Conservation (phyloP, 2,113 vertebrate genomes). For the Serilophus lunatus region DNA sequence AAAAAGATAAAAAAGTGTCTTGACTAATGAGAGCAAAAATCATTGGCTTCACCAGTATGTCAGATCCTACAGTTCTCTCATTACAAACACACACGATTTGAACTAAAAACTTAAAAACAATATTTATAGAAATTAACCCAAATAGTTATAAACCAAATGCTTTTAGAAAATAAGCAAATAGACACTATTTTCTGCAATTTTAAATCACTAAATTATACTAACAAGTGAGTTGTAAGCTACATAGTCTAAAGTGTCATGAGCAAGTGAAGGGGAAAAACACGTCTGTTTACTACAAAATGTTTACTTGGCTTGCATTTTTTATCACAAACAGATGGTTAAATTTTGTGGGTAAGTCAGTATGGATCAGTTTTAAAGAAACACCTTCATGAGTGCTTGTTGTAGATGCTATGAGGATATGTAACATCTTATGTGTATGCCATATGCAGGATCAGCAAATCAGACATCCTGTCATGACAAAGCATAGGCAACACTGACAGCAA, state of each 20-base stretch:
- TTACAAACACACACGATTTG: background rate
- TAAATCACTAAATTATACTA: background rate
- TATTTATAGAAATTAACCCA: background rate
- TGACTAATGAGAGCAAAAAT: background rate
- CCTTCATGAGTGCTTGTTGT: background rate
- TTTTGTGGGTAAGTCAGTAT: background rate
- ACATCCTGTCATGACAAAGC: background rate
- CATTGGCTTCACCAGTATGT: background rate
- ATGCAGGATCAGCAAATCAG: background rate
- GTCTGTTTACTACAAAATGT: background rate
- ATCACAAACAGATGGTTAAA: background rate
- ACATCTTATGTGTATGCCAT: fast-evolving
- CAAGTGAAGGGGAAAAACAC: background rate
- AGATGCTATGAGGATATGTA: background rate
- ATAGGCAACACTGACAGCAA: background rate
- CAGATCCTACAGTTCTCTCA: background rate
- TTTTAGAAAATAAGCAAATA: background rate
- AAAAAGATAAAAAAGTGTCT: background rate
- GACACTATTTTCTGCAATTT: background rate
- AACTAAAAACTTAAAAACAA: background rate
- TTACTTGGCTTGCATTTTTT: background rate
- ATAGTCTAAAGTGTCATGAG: background rate
- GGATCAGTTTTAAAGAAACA: background rate
- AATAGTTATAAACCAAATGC: background rate
- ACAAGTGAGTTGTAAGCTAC: background rate